These are phyloP conservation scores for Glyphotaelius pellucidus DNA, from an alignment of 2,888 invertebrate genomes.

Conservation along the genomic window DNA sequence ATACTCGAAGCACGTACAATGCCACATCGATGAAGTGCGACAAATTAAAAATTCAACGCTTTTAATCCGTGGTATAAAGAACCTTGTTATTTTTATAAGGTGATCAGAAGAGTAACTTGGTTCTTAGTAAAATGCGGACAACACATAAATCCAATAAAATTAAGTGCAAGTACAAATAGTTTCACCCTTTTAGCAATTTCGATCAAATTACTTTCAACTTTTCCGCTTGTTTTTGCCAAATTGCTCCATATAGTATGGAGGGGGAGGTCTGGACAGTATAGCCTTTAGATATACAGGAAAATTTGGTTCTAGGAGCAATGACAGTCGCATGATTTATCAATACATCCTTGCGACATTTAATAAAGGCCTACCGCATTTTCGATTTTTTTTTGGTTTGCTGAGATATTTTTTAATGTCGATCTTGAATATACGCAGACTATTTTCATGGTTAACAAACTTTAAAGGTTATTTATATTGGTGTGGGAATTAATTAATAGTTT, in stretches of 20 bases:
- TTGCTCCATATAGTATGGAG: neutral
- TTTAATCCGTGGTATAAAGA: neutral
- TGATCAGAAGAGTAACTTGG: neutral
- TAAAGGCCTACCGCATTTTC: neutral
- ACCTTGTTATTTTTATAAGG: neutral
- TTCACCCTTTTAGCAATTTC: neutral
- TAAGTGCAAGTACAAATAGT: neutral
- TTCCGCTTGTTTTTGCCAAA: neutral
- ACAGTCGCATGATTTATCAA: slow-evolving; percentile 30
- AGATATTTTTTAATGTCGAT: neutral
- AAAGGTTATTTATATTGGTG: neutral
- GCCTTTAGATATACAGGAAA: slow-evolving; percentile 10
- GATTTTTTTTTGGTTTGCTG: neutral
- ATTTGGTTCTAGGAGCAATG: slow-evolving; percentile 23
- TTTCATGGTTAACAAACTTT: neutral
- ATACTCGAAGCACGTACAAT: neutral
- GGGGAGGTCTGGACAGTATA: neutral
- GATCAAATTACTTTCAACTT: neutral
- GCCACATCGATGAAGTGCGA: neutral
- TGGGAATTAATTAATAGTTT: neutral
- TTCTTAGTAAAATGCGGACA: neutral
- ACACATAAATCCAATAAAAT: neutral
- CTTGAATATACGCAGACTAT: neutral
- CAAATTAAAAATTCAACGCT: neutral
- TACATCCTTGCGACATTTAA: slow-evolving; percentile 36